Evolutionary conservation across 2,888 invertebrate genomes (phyloP), one percentile per base, ranked within the genome.

Genomic region (Dioctria linearis): DNA sequence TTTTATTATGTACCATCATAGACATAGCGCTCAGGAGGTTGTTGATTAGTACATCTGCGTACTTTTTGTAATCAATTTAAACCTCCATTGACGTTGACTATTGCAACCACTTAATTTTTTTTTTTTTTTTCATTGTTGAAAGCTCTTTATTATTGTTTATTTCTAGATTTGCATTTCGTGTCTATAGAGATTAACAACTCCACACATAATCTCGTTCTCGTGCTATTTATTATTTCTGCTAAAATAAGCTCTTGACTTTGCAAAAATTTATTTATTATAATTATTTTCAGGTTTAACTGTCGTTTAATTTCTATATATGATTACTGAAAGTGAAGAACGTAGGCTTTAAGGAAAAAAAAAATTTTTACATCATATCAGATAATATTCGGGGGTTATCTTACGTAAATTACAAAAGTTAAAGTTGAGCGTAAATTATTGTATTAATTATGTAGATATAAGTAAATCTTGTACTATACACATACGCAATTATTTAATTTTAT

Each of bases 311-410:
- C 25, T 25, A 25, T 25, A 25, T 25, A 25, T 25, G 25, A 25
- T 25, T 25, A 25, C 25, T 25, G 25, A 54, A n/a, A 54, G 54
- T n/a, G 6, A 8, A 54, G 54, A 54, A 11, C 54, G 9, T n/a
- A 6, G 54, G 9, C 54, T 11, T 25, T 25, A 25, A 25, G 25
- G 2, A 25, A 25, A 25, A n/a, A 54, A 11, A 3, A 54, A 11
- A 54, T 11, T 54, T 54, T 54, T 54, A n/a, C 54, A 54, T 54
- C 54, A 54, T 54, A 54, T 54, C 54, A 11, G 8, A 54, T 54
- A 37, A 63, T 3, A 3, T 51, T 5, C 5, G 37, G 5, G 40
- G 37, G 8, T 5, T 39, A 39, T 39, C 8, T 40, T 39, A 63
- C 63, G 39, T 8, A 39, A 37, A 39, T 39, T 59, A 25, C 6